Conservation (phyloP, 1,140 invertebrate species). For the Listronotus bonariensis region DNA sequence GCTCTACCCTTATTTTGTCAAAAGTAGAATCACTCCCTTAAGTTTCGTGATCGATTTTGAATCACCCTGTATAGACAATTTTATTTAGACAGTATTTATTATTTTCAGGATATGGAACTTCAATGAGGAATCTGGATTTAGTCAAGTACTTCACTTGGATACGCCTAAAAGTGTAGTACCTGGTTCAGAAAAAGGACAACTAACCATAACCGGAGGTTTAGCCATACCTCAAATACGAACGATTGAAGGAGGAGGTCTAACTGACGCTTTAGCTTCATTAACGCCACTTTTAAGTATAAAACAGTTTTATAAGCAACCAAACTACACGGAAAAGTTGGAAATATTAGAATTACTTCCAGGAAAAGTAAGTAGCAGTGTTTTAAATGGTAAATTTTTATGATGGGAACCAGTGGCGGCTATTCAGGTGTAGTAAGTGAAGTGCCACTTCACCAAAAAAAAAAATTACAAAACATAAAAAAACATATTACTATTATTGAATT, state of each 20-base stretch:
- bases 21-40: no score
- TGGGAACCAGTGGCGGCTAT: no score
- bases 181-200: constrained; percentile 63
- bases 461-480: no score
- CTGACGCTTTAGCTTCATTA: constrained; percentile 53
- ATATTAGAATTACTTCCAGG: constrained; percentile 60
- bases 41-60: no score
- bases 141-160: constrained; percentile 67
- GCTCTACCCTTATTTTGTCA: no score
- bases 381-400: no score
- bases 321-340: constrained; percentile 55
- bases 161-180: constrained; percentile 65
- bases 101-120: constrained; percentile 68
- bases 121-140: constrained; percentile 70
- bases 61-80: no score
- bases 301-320: constrained; percentile 58
- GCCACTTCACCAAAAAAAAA: no score
- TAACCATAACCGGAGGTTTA: constrained; percentile 64
- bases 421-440: no score
- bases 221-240: constrained; percentile 58
- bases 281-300: constrained; percentile 57
- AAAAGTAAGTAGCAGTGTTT: constrained; percentile 55
- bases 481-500: no score
- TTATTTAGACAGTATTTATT: no score
- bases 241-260: constrained; percentile 39